A percentile compares a stretch with the other conserved stretches of the same genome.
These are phyloP conservation scores for Diabrotica undecimpunctata DNA, from an alignment of 1,140 invertebrate genomes.

Conservation along the genomic window DNA sequence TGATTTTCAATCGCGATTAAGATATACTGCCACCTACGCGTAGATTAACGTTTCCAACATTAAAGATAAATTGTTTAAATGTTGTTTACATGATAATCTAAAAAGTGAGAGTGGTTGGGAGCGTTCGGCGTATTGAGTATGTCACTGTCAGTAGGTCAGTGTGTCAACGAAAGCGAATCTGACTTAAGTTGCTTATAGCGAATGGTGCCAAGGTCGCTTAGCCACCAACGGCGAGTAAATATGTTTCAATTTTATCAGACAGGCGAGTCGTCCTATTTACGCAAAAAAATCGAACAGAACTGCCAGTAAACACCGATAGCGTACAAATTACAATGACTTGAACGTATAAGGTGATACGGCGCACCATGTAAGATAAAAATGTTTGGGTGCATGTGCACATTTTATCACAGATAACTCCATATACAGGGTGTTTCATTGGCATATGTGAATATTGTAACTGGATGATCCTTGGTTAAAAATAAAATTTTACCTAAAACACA, in stretches of 20 bases:
- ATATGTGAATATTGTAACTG: no score
- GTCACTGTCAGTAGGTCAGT: slow-evolving; percentile 38
- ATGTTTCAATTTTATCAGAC: slow-evolving; percentile 28
- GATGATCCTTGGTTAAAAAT: no score
- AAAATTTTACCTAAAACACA: no score
- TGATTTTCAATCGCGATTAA: no score
- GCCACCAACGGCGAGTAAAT: slow-evolving; percentile 19
- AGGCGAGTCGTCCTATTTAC: slow-evolving; percentile 23
- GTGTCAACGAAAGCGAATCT: slow-evolving; percentile 41
- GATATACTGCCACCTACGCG: no score
- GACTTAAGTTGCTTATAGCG: slow-evolving; percentile 27
- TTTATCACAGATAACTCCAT: no score
- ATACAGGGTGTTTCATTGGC: no score
- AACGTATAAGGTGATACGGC: background rate
- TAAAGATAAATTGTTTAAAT: slow-evolving; percentile 7
- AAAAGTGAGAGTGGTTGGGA: slow-evolving; percentile 9
- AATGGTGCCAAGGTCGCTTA: slow-evolving; percentile 37
- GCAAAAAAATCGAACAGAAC: slow-evolving; percentile 8
- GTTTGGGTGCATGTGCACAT: no score
- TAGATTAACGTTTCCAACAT: background rate
- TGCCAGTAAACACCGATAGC: background rate
- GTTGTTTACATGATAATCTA: background rate
- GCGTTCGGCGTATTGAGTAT: slow-evolving; percentile 2
- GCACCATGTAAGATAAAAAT: no score
- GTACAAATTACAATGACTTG: background rate